Evolutionary conservation across 2,888 invertebrate species (phyloP).

Genomic region (Dasysyrphus tricinctus): DNA sequence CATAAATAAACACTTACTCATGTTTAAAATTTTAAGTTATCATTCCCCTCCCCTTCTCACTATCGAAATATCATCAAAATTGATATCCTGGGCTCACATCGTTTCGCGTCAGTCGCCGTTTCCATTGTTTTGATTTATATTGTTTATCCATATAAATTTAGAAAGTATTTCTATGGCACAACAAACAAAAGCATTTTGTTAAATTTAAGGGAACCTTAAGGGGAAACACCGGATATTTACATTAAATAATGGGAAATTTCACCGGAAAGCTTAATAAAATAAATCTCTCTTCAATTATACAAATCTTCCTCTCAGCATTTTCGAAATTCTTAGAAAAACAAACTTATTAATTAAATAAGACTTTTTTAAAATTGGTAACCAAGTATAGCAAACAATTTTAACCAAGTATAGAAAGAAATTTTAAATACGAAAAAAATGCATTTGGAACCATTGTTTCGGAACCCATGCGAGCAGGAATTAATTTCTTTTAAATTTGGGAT

Average conservation of each 20-base stretch:
- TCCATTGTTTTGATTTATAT: constrained; percentile 13
- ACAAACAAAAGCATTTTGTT: not conserved
- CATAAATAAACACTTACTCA: not conserved
- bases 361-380: not conserved
- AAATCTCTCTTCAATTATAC: not conserved
- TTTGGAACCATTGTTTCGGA: not conserved
- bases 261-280: not conserved
- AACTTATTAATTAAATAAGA: not conserved
- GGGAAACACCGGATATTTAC: not conserved
- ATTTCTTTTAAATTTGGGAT: too few relatives aligned
- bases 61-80: not conserved
- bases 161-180: not conserved
- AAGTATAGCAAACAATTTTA: not conserved
- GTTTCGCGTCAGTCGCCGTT: not conserved
- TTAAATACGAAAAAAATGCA: not conserved
- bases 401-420: not conserved
- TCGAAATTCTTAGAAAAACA: not conserved
- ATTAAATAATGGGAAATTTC: constrained; percentile 51
- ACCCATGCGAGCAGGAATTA: too few relatives aligned
- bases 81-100: not conserved
- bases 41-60: too few relatives aligned
- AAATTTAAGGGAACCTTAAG: not conserved
- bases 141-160: constrained; percentile 1
- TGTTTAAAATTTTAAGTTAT: not conserved
- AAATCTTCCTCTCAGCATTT: not conserved